A percentile compares a stretch with the other conserved stretches of the same genome.
Conservation (phyloP, 2,113 vertebrate species). For the Benitochromis conjunctus region DNA sequence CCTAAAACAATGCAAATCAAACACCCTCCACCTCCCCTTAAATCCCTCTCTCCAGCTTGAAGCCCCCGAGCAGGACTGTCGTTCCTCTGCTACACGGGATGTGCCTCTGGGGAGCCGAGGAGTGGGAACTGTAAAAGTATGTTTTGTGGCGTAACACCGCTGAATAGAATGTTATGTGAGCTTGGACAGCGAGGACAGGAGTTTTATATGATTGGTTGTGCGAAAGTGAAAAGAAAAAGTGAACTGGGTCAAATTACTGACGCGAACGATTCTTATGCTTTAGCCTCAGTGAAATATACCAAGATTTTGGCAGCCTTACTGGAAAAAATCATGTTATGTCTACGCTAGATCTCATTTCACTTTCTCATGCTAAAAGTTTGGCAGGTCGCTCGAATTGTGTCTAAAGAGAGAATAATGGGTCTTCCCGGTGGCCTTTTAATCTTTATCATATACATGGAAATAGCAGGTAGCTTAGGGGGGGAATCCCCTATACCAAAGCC, state of each 20-base stretch:
- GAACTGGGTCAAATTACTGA: background rate
- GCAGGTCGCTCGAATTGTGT: background rate
- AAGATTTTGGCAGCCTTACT: background rate
- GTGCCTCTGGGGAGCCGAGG: slow-evolving; percentile 14
- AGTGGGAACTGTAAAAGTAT: slow-evolving; percentile 10
- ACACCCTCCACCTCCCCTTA: background rate
- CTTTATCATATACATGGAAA: background rate
- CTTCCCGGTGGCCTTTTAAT: background rate
- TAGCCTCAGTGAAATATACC: background rate
- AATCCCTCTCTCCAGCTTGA: background rate
- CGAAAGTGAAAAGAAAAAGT: background rate
- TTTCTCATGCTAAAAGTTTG: background rate
- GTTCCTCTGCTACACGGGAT: slow-evolving; percentile 3
- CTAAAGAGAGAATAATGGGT: background rate
- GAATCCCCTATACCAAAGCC: background rate
- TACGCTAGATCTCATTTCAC: background rate
- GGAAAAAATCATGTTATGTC: background rate
- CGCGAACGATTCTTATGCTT: background rate
- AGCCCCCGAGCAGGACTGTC: slow-evolving; percentile 1
- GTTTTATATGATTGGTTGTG: background rate
- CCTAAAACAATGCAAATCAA: slow-evolving; percentile 46
- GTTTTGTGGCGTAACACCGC: background rate
- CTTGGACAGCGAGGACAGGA: background rate
- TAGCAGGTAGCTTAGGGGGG: background rate
- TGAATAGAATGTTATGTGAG: slow-evolving; percentile 31